phyloP scores from a whole-genome alignment of 2,888 invertebrate species.

The Drosophila nr. perissopoda region DNA sequence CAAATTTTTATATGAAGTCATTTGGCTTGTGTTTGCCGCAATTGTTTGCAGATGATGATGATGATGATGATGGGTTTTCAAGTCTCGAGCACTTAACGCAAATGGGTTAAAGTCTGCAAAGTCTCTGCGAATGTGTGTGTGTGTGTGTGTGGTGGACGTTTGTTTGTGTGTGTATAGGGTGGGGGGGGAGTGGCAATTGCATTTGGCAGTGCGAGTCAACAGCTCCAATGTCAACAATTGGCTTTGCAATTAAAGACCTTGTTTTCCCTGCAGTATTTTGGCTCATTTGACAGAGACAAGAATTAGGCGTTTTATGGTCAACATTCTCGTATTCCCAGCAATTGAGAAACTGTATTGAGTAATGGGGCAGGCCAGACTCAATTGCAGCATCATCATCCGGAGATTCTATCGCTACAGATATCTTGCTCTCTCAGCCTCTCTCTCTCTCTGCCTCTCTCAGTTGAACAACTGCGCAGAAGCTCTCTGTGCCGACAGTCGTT shows the following conservation, averaged over 20 bases:
- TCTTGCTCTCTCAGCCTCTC: neutral
- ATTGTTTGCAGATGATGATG: slow-evolving; percentile 25
- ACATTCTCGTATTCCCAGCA: slow-evolving; percentile 44
- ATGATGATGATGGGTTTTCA: slow-evolving; percentile 25
- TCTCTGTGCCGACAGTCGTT: slow-evolving; percentile 27
- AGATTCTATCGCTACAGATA: neutral
- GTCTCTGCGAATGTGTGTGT: neutral
- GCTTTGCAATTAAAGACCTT: slow-evolving; percentile 59
- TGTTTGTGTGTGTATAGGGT: too few relatives aligned
- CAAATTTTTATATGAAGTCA: slow-evolving; percentile 61
- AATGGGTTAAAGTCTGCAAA: slow-evolving; percentile 62
- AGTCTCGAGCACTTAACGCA: slow-evolving; percentile 33
- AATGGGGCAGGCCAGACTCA: slow-evolving; percentile 37
- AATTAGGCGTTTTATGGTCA: slow-evolving; percentile 77
- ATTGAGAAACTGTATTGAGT: slow-evolving; percentile 66
- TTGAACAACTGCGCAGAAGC: slow-evolving; percentile 54
- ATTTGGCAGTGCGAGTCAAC: slow-evolving; percentile 41
- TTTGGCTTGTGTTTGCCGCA: slow-evolving; percentile 31
- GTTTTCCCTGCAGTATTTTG: slow-evolving; percentile 42
- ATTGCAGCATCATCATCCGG: slow-evolving; percentile 27
- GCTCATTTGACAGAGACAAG: slow-evolving; percentile 66
- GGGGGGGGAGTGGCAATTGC: neutral
- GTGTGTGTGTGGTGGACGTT: neutral
- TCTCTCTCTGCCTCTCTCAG: neutral
- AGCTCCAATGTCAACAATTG: slow-evolving; percentile 34